These are phyloP conservation scores for Geophilus truncorum DNA, from an alignment of 2,888 invertebrate species.

Conservation along the genomic window DNA sequence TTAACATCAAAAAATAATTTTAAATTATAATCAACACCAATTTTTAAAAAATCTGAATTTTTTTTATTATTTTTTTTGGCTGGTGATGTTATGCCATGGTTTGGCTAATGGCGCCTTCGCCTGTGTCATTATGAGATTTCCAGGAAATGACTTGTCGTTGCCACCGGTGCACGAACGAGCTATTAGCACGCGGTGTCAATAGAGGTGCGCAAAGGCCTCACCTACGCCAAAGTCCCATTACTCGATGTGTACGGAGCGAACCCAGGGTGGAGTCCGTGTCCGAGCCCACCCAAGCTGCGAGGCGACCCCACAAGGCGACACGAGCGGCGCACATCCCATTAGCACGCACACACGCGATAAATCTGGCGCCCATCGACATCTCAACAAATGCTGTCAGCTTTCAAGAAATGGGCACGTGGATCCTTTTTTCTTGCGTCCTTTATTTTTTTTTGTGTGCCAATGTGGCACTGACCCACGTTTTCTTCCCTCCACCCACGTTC, in stretches of 20 bases:
- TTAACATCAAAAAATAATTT: neutral
- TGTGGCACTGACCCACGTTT: constrained; percentile 6
- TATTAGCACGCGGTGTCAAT: constrained; percentile 9
- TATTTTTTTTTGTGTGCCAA: constrained; percentile 1
- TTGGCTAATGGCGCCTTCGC: neutral
- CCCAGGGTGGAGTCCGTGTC: constrained; percentile 21
- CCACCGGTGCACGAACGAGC: neutral
- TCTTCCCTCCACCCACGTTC: neutral
- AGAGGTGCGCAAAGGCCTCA: neutral
- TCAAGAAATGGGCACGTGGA: neutral
- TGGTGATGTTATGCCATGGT: neutral
- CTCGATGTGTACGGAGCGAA: neutral
- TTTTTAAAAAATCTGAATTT: neutral
- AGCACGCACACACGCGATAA: constrained; percentile 25
- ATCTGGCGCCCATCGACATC: constrained; percentile 13
- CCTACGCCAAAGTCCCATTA: neutral
- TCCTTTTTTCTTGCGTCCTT: neutral
- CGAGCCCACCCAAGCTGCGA: constrained; percentile 12
- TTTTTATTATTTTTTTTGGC: neutral
- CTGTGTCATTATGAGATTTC: constrained; percentile 5
- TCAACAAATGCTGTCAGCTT: constrained; percentile 26
- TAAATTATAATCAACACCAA: neutral
- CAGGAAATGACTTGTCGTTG: neutral
- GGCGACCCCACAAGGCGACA: neutral
- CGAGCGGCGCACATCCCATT: neutral